Evolutionary conservation across 2,113 vertebrate genomes (phyloP).

Genomic region (Gopherus flavomarginatus): DNA sequence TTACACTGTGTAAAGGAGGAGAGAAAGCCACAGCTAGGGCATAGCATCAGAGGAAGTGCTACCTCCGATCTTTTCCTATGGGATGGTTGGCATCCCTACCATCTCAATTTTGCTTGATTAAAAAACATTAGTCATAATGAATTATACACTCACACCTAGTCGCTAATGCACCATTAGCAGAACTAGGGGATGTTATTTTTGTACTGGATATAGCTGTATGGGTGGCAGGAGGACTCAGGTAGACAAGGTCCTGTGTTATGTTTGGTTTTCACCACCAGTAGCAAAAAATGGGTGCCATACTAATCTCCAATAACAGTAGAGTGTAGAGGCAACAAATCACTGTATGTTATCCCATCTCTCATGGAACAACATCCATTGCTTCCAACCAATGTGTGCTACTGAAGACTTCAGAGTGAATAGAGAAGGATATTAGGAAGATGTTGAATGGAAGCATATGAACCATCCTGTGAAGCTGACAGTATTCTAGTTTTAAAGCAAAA

Average conservation of each 20-base stretch:
- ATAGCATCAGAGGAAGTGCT: background rate
- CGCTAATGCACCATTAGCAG: background rate
- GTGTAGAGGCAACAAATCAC: background rate
- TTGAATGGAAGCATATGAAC: accelerated
- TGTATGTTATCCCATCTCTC: background rate
- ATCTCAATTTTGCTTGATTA: background rate
- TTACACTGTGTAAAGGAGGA: background rate
- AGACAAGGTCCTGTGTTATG: background rate
- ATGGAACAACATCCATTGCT: accelerated
- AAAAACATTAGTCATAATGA: background rate
- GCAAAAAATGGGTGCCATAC: background rate
- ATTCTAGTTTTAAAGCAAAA: background rate
- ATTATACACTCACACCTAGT: accelerated
- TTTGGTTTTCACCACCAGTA: background rate
- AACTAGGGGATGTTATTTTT: background rate
- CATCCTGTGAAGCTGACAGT: background rate
- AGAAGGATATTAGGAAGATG: background rate
- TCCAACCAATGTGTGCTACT: background rate
- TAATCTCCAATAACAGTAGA: background rate
- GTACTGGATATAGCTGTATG: accelerated
- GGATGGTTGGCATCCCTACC: background rate
- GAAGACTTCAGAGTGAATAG: background rate
- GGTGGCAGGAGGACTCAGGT: accelerated
- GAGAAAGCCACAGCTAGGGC: background rate
- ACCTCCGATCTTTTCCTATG: background rate